Percentiles rank a stretch among this genome's conserved stretches.
Evolutionary conservation across 64 coral and sea anemone genomes (phyloP).

Genomic region (Pocillopora damicornis): DNA sequence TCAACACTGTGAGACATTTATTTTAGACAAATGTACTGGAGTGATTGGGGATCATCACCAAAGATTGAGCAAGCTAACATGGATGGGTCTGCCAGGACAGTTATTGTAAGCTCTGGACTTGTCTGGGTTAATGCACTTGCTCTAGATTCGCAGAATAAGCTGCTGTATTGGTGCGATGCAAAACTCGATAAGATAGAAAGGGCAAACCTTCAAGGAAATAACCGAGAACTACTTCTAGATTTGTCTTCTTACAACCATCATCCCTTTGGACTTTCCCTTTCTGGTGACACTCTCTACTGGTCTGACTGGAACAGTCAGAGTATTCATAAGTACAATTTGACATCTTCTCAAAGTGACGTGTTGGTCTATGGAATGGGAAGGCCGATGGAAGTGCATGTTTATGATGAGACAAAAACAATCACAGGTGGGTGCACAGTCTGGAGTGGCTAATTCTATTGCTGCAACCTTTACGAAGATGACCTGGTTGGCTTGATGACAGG

Average conservation of each 20-base stretch:
- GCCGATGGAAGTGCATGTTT: slow-evolving; percentile 3
- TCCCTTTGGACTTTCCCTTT: slow-evolving; percentile 20
- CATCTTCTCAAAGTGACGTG: background rate
- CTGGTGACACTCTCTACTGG: slow-evolving; percentile 12
- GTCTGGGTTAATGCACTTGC: background rate
- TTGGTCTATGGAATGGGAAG: background rate
- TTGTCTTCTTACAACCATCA: background rate
- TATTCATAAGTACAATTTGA: background rate
- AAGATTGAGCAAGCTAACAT: slow-evolving; percentile 42
- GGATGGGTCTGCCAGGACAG: background rate
- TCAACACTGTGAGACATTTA: too few relatives aligned
- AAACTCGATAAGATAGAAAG: slow-evolving; percentile 1
- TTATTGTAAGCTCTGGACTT: background rate
- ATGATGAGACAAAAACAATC: background rate
- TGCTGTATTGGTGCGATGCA: background rate
- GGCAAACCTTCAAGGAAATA: background rate
- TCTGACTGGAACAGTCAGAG: background rate
- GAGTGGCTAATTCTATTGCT: background rate
- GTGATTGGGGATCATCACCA: slow-evolving; percentile 10
- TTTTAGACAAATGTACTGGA: slow-evolving; percentile 42
- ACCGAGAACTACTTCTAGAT: background rate
- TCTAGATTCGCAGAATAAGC: background rate
- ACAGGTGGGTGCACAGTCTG: background rate
- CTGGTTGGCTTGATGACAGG: too few relatives aligned
- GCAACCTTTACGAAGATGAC: too few relatives aligned